phyloP scores from a whole-genome alignment of 2,113 vertebrate genomes.

The Perca fluviatilis region DNA sequence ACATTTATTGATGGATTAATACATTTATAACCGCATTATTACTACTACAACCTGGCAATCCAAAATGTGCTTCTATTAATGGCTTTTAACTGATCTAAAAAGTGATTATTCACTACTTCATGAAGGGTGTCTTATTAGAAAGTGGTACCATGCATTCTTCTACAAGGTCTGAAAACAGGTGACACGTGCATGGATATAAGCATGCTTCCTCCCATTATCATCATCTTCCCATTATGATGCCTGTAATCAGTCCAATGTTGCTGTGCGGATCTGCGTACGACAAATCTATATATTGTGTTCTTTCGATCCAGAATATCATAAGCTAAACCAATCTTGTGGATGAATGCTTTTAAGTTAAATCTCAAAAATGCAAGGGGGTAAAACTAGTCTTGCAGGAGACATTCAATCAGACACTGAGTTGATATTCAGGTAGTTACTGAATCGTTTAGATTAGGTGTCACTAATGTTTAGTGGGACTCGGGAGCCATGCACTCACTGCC shows the following conservation, averaged over 20 bases:
- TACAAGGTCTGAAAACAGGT: conserved; percentile 6
- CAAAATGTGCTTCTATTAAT: neutral
- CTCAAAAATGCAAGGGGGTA: conserved; percentile 69
- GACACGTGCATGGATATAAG: neutral
- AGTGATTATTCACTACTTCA: neutral
- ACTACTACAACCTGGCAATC: neutral
- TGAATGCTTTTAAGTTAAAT: conserved; percentile 79
- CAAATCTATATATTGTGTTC: conserved; percentile 64
- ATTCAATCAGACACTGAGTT: conserved; percentile 77
- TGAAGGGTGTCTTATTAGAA: neutral
- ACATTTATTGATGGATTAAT: neutral
- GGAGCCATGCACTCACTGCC: conserved; percentile 56
- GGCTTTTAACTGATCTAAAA: neutral
- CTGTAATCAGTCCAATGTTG: conserved; percentile 53
- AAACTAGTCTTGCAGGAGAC: conserved; percentile 81
- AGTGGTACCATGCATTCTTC: neutral
- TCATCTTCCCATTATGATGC: conserved; percentile 28
- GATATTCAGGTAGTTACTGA: conserved; percentile 83
- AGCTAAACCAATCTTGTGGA: conserved; percentile 81
- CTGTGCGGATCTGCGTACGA: conserved; percentile 20
- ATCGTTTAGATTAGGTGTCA: conserved; percentile 84
- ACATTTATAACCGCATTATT: neutral
- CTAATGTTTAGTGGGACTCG: conserved; percentile 79
- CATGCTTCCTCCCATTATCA: neutral
- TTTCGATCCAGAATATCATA: conserved; percentile 66